Base-by-base conservation (phyloP, 2,797 vertebrate genomes). In the Sebastes oblongus region DNA sequence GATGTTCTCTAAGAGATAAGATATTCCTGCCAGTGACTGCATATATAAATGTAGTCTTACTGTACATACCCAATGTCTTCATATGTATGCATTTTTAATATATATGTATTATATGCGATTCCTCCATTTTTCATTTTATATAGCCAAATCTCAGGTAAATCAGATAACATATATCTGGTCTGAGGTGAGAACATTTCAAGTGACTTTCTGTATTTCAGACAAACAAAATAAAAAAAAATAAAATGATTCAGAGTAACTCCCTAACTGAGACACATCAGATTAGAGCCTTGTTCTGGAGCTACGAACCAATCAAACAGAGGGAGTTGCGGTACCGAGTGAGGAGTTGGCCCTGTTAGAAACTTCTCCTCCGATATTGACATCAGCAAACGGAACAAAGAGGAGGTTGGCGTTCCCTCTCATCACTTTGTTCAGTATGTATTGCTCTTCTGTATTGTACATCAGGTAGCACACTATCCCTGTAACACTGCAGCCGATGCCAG, bases 371-470 rank as follows among this genome's bases (percentile, higher is more conserved):
- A 70, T 78, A 81, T 34, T 89, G 93, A 93, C 89, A 91, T 88
- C 88, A 86, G 87, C 87, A 84, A 86, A 78, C 36, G 81, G 73
- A 88, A 66, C 83, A 87, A 82, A 80, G 79, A 80, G 66, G 85
- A 82, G 59, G 72, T 4, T 8, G 80, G 18, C 22, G 18, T 54
- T 66, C 64, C 81, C 78, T 56, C 83, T 71, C 56, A 7, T 69
- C 59, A 20, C 69, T 83, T 87, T 87, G 87, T 86, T 89, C 86
- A 62, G 75, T 77, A 70, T 72, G 79, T 93, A 94, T 94, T 94
- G 92, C 91, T 94, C 90, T 90, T 90, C 85, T 92, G 84, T 82
- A 73, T 81, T 87, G 77, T 83, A 82, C 75, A 70, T 80, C 36
- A 42, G 70, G 83, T 86, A 81, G 78, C 88, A 83, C 70, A 59